Percentiles rank a stretch among this genome's conserved stretches.
phyloP scores from a whole-genome alignment of 2,797 vertebrate species.

The Phalloptychus januarius region DNA sequence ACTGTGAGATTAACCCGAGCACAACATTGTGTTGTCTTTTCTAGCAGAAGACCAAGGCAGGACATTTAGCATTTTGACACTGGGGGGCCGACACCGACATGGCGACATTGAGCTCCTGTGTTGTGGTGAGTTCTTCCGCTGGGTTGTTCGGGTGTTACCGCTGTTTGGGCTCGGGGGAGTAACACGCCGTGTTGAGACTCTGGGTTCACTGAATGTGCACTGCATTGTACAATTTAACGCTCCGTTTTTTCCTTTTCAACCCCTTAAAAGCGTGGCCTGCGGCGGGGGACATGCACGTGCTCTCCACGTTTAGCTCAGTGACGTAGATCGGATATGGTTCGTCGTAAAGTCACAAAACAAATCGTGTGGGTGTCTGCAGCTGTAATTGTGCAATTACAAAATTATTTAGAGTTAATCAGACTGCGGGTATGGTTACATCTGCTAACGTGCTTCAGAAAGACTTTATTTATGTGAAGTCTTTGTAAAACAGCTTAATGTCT shows the following conservation, averaged over 20 bases:
- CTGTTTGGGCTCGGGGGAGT: accelerated
- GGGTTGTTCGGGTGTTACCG: slow-evolving; percentile 5
- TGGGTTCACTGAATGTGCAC: too few species aligned
- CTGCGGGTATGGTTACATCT: not conserved
- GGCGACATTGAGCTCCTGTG: slow-evolving; percentile 77
- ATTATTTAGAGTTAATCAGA: not conserved
- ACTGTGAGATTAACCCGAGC: not conserved
- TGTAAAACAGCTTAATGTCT: too few species aligned
- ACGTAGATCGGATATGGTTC: slow-evolving; percentile 3
- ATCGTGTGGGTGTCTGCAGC: not conserved
- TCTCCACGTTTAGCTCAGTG: slow-evolving; percentile 32
- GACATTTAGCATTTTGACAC: not conserved
- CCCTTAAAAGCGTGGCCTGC: slow-evolving; percentile 30
- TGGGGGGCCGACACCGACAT: slow-evolving; percentile 59
- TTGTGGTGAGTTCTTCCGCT: slow-evolving; percentile 79
- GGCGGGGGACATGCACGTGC: slow-evolving; percentile 25
- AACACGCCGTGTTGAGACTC: not conserved
- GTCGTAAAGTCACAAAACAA: accelerated
- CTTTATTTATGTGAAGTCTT: not conserved
- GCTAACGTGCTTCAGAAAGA: not conserved
- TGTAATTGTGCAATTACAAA: not conserved
- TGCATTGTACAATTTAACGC: not conserved
- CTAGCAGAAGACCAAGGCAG: not conserved
- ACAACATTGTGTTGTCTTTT: not conserved
- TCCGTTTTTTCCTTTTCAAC: not conserved